Conservation (phyloP, 2,797 vertebrate genomes). For the Anguilla marmorata region DNA sequence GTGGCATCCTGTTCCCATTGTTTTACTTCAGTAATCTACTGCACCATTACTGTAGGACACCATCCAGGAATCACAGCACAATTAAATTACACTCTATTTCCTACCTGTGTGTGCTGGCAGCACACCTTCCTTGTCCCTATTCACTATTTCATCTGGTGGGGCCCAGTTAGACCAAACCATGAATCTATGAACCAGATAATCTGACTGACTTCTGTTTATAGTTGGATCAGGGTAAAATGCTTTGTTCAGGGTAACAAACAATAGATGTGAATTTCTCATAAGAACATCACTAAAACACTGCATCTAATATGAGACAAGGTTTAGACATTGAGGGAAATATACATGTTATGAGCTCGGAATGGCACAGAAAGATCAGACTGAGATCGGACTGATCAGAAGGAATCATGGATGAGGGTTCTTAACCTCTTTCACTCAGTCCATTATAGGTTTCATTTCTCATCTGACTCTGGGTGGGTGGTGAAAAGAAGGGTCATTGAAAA, state of each 20-base stretch:
- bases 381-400: background rate
- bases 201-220: background rate
- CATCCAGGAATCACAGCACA: background rate
- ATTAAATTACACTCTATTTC: background rate
- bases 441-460: slow-evolving; percentile 23
- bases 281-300: background rate
- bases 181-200: background rate
- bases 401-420: slow-evolving; percentile 13
- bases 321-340: background rate
- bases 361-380: background rate
- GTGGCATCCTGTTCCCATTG: slow-evolving; percentile 1
- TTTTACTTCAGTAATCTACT: background rate
- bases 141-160: background rate
- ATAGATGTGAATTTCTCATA: background rate
- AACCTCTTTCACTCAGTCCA: slow-evolving; percentile 22
- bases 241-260: background rate
- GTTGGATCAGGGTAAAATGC: background rate
- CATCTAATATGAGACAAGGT: background rate
- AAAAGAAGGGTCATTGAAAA: slow-evolving; percentile 22
- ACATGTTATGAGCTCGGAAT: background rate
- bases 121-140: background rate
- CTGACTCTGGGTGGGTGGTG: background rate
- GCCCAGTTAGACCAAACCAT: background rate
- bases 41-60: background rate
- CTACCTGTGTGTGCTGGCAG: background rate